Evolutionary conservation across 2,113 vertebrate species (phyloP), one percentile per base, ranked within the genome.

Genomic region (Ochotona princeps): DNA sequence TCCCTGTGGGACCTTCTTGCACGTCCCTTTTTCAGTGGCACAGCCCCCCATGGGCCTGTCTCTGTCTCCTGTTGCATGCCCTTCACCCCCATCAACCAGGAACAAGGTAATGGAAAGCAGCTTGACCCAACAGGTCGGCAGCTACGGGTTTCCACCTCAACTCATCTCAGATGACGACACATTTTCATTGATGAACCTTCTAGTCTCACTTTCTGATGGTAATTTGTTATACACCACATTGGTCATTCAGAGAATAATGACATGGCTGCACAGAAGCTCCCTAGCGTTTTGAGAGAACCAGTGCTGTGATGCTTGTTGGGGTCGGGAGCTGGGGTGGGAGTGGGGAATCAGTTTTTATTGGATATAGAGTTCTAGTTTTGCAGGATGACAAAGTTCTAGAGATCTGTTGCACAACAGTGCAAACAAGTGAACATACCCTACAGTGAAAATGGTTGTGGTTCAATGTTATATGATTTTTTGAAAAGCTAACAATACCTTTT

Each of bases 321-420:
- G 6, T 44, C 10, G 18, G 23, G 12, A 23, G 38, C 38, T 44
- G 2, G 38, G 17, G 28, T 25, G 14, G 13, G 69, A 66, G 51
- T 20, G 23, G 11, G 23, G 17, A 60, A 12, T 60, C 66, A 17
- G 28, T 78, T 2, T 83, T 93, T 8, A 15, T 28, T 86, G 47
- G 44, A 44, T 44, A 5, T 13, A 67, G 26, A 83, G 9, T 65
- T 86, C 90, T 38, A 26, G 26, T 81, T 92, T 85, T 95, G 35
- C 49, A 83, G 38, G 76, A 74, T 65, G 49, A 54, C 63, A 87
- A 54, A 8, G 9, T 85, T 92, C 74, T 73, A 74, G 63, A 91
- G 32, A 57, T 32, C 78, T 75, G 38, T 32, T 88, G 12, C 18
- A 20, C 17, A 76, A 23, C 12, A 69, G 1, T 49, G n/a, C 61